phyloP scores from a whole-genome alignment of 2,113 vertebrate genomes.

The Rhinolophus ferrumequinum region DNA sequence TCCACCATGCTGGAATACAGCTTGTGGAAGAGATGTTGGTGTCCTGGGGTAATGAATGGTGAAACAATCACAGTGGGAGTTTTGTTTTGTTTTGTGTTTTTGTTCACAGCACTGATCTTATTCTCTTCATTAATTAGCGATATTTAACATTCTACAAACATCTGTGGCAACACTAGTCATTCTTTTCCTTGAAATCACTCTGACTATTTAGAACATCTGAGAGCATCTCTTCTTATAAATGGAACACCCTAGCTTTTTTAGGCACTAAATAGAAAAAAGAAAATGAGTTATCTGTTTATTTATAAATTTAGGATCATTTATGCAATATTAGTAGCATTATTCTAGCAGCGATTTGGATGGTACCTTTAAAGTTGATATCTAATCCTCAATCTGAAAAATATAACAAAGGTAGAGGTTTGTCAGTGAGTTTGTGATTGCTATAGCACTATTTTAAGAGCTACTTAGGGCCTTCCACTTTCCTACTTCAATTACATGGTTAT shows the following conservation, averaged over 20 bases:
- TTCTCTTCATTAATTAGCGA: conserved; percentile 66
- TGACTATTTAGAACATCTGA: not conserved
- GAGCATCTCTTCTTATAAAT: not conserved
- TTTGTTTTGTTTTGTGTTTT: conserved; percentile 57
- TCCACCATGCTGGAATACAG: conserved; percentile 45
- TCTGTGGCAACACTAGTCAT: not conserved
- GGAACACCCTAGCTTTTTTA: not conserved
- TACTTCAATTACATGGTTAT: not conserved
- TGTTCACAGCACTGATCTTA: conserved; percentile 51
- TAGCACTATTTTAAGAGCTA: not conserved
- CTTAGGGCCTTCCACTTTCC: not conserved
- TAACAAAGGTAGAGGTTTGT: not conserved
- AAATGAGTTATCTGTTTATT: not conserved
- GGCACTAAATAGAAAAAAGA: not conserved
- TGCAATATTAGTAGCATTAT: not conserved
- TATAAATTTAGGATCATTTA: not conserved
- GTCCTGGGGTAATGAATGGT: conserved; percentile 64
- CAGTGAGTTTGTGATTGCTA: not conserved
- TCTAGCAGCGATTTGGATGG: not conserved
- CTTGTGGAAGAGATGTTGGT: conserved; percentile 55
- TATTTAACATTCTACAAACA: conserved; percentile 58
- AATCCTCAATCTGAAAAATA: not conserved
- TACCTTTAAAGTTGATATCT: not conserved
- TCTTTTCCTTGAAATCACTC: conserved; percentile 10
- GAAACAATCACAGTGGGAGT: conserved; percentile 62